phyloP scores from a whole-genome alignment of 1,140 invertebrate species.

The Aphelenchoides fujianensis region DNA sequence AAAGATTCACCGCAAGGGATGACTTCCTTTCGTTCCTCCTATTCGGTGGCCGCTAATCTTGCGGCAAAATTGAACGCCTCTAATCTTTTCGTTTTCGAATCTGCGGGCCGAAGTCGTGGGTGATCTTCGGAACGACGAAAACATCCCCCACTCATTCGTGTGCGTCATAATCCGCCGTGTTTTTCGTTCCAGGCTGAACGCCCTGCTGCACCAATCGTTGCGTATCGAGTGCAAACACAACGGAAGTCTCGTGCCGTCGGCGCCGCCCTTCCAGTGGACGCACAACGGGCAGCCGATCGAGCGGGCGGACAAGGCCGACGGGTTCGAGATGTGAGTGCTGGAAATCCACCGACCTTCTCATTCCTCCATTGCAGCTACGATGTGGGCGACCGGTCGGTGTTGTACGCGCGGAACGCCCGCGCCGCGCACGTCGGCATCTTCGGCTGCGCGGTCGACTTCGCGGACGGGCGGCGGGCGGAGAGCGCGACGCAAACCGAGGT shows the following conservation, averaged over 20 bases:
- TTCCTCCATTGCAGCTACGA: not conserved
- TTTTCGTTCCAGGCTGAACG: too few relatives aligned
- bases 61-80: too few relatives aligned
- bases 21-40: too few relatives aligned
- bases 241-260: not conserved
- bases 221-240: conserved; percentile 5
- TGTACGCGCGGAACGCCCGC: not conserved
- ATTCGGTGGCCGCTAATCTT: too few relatives aligned
- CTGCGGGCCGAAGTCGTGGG: too few relatives aligned
- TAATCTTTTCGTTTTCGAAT: too few relatives aligned
- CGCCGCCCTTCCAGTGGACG: not conserved
- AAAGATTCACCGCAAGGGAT: too few relatives aligned
- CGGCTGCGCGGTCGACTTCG: not conserved
- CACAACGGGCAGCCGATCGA: not conserved
- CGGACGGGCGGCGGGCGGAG: not conserved
- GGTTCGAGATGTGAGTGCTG: not conserved
- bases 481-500: not conserved
- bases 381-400: not conserved
- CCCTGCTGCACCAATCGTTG: too few relatives aligned
- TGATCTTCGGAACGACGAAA: too few relatives aligned
- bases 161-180: too few relatives aligned
- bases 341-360: not conserved
- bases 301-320: not conserved
- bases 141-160: too few relatives aligned
- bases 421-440: not conserved